Conservation (phyloP, 2,888 invertebrate species). For the Psococerastis gibbosa region DNA sequence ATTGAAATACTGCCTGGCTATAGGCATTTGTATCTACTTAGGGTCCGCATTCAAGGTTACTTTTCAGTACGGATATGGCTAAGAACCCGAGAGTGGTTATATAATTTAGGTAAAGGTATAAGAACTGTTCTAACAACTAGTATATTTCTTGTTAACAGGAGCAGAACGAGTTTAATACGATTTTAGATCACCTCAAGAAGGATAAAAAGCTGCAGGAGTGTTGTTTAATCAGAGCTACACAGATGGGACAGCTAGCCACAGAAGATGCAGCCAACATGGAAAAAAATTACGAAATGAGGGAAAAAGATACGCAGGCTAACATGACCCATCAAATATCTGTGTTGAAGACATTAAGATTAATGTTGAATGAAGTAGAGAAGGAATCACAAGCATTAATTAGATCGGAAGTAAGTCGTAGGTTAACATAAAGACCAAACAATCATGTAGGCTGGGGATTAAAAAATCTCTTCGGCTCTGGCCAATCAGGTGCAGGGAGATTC, state of each 20-base stretch:
- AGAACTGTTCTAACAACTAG: no score
- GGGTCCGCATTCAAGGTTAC: no score
- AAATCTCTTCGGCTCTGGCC: no score
- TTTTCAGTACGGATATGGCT: no score
- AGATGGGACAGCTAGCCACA: constrained; percentile 44
- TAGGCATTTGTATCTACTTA: no score
- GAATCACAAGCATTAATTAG: constrained; percentile 28
- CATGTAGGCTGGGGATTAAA: no score
- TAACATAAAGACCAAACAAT: no score
- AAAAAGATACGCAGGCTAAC: constrained; percentile 37
- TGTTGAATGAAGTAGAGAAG: constrained; percentile 26
- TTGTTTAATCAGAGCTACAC: constrained; percentile 40
- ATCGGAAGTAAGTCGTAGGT: constrained; percentile 24
- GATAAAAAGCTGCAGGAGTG: constrained; percentile 40
- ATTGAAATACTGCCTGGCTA: no score
- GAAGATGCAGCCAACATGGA: constrained; percentile 45
- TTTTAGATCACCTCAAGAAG: constrained; percentile 34
- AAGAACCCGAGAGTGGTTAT: no score
- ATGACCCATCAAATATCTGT: constrained; percentile 40
- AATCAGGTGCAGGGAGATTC: no score
- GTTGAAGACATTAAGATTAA: constrained; percentile 29
- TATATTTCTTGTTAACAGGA: no score
- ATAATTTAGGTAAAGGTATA: no score
- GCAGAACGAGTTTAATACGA: constrained; percentile 40
- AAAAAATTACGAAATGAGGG: constrained; percentile 36